Evolutionary conservation across 2,888 invertebrate genomes (phyloP).

Genomic region (Drosophila mulleri): DNA sequence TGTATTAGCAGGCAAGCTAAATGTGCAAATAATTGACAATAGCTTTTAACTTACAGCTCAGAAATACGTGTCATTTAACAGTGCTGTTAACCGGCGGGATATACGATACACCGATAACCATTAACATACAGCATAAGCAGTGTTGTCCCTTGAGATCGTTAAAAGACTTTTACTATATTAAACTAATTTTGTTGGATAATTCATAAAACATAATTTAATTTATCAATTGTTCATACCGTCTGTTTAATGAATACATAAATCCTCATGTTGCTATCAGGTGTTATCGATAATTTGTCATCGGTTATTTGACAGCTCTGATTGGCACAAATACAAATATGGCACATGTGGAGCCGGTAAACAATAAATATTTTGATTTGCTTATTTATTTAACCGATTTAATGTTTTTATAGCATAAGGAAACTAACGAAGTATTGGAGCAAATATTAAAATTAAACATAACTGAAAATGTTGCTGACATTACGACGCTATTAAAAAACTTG

Average conservation of each 20-base stretch:
- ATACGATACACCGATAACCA: neutral
- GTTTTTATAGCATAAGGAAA: constrained; percentile 38
- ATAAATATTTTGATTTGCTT: neutral
- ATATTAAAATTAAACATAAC: constrained; percentile 21
- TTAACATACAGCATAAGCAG: neutral
- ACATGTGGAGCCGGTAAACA: constrained; percentile 42
- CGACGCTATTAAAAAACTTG: constrained; percentile 33
- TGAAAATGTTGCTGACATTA: constrained; percentile 44
- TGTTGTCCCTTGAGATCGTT: neutral
- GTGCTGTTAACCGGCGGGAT: constrained; percentile 4
- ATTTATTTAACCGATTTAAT: neutral
- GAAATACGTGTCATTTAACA: neutral
- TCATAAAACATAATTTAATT: neutral
- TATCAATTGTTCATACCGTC: neutral
- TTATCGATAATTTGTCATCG: constrained; percentile 2
- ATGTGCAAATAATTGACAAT: neutral
- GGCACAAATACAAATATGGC: constrained; percentile 42
- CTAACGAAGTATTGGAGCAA: constrained; percentile 31
- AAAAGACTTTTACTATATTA: neutral
- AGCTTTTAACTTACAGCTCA: neutral
- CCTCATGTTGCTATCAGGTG: neutral
- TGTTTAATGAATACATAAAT: neutral
- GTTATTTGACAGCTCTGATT: constrained; percentile 4
- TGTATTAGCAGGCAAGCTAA: neutral
- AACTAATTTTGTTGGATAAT: neutral